Conservation (phyloP, 1,140 invertebrate species). For the Contarinia nasturtii region DNA sequence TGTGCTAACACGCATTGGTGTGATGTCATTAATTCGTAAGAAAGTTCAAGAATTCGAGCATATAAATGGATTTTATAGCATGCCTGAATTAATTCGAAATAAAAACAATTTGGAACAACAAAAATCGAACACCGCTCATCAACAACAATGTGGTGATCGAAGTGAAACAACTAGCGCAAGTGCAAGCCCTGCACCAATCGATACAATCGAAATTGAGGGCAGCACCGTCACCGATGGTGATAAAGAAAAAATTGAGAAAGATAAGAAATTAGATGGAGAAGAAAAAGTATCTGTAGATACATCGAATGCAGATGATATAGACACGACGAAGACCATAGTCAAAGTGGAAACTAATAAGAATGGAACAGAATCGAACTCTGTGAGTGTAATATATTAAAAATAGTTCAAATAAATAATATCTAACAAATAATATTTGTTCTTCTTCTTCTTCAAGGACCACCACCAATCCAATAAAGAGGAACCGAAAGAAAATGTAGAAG, state of each 20-base stretch:
- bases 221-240: conserved; percentile 6
- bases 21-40: conserved; percentile 98
- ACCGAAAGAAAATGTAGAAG: too few species aligned
- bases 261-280: conserved; percentile 13
- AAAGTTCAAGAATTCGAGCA: conserved; percentile 98
- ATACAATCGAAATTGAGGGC: conserved; percentile 15
- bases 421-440: too few species aligned
- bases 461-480: too few species aligned
- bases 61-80: conserved; percentile 95
- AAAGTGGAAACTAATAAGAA: too few species aligned
- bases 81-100: conserved; percentile 80
- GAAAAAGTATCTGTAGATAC: conserved; percentile 15
- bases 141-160: conserved; percentile 18
- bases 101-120: conserved; percentile 41
- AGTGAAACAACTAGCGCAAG: conserved; percentile 34
- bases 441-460: too few species aligned
- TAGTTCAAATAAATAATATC: too few species aligned
- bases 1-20: conserved; percentile 93
- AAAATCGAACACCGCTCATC: conserved; percentile 19
- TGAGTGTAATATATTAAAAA: too few species aligned
- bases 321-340: conserved; percentile 2
- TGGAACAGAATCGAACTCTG: too few species aligned
- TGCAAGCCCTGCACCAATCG: conserved; percentile 43
- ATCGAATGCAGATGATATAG: conserved; percentile 17
- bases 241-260: conserved; percentile 10